These are phyloP conservation scores for Oryzias melastigma DNA, from an alignment of 2,113 vertebrate species.

Conservation along the genomic window DNA sequence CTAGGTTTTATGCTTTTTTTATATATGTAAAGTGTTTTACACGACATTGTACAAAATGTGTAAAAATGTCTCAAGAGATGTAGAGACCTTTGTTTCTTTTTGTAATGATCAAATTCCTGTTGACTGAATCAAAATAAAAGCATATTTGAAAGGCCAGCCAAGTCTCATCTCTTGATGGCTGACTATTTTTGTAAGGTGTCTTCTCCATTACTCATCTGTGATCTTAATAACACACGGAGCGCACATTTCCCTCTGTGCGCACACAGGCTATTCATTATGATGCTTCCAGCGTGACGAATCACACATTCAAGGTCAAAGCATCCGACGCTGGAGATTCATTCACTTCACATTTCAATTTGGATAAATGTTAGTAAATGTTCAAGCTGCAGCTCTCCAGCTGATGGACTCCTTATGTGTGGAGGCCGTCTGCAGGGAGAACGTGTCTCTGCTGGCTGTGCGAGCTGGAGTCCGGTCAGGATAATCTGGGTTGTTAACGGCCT, in stretches of 20 bases:
- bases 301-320: conserved; percentile 23
- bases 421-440: conserved; percentile 10
- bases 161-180: conserved; percentile 7
- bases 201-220: conserved; percentile 11
- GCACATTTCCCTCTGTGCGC: conserved; percentile 9
- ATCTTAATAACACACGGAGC: conserved; percentile 15
- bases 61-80: conserved; percentile 27
- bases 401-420: conserved; percentile 16
- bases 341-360: conserved; percentile 26
- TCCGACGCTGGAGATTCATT: conserved; percentile 31
- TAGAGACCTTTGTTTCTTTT: conserved; percentile 43
- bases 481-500: conserved; percentile 56
- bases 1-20: conserved; percentile 34
- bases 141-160: conserved; percentile 14
- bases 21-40: conserved; percentile 29
- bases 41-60: conserved; percentile 39
- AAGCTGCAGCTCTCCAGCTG: conserved; percentile 15
- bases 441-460: conserved; percentile 38
- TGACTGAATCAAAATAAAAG: conserved; percentile 65
- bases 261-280: conserved; percentile 10
- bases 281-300: conserved; percentile 27
- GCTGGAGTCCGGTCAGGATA: conserved; percentile 29
- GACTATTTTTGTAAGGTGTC: conserved; percentile 28
- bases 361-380: conserved; percentile 21
- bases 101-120: conserved; percentile 52